Evolutionary conservation across 2,888 invertebrate species (phyloP).

Genomic region (Mythimna vitellina): DNA sequence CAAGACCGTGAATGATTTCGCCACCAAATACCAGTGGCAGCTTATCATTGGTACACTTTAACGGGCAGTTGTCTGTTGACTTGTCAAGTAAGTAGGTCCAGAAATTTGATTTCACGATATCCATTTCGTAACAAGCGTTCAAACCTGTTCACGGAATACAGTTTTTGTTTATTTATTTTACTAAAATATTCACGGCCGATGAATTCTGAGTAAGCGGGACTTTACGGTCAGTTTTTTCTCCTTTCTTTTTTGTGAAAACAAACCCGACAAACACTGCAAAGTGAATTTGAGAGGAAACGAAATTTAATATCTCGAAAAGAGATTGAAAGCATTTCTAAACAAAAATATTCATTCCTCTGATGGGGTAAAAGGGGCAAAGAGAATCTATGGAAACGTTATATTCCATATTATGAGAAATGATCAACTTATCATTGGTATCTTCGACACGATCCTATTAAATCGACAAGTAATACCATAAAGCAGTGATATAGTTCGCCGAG

Average conservation of each 20-base stretch:
- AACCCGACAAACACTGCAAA: conserved; percentile 39
- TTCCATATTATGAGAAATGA: conserved; percentile 32
- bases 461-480: conserved; percentile 59
- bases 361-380: conserved; percentile 11
- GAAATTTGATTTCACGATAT: conserved; percentile 79
- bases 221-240: conserved; percentile 35
- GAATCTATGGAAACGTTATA: conserved; percentile 5
- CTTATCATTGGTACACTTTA: conserved; percentile 12
- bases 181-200: conserved; percentile 62
- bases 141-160: conserved; percentile 61
- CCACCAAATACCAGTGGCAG: conserved; percentile 16
- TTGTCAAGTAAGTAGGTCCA: conserved; percentile 56
- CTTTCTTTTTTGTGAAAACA: conserved; percentile 38
- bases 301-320: conserved; percentile 38
- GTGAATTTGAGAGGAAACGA: conserved; percentile 39
- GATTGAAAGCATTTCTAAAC: conserved; percentile 27
- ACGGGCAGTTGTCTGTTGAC: conserved; percentile 36
- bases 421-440: conserved; percentile 50
- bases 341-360: conserved; percentile 40
- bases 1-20: conserved; percentile 11
- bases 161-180: conserved; percentile 58
- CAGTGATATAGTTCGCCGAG: conserved; percentile 35
- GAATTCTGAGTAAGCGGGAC: conserved; percentile 34
- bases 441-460: conserved; percentile 50
- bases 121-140: conserved; percentile 77